phyloP scores from a whole-genome alignment of 2,888 invertebrate species.

The Xestia xanthographa region DNA sequence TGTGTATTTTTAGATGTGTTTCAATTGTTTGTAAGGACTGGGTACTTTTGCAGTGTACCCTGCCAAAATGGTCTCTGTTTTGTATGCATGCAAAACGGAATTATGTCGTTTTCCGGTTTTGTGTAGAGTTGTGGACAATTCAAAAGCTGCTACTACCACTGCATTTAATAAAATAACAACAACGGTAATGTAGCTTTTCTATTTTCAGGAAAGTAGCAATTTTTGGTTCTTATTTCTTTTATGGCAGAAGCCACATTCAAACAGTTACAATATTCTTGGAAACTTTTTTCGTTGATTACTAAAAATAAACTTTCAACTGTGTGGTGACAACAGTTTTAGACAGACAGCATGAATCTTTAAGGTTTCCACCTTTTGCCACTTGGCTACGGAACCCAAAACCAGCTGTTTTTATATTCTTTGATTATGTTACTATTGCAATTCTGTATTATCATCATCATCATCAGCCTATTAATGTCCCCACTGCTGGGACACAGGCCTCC shows the following conservation, averaged over 20 bases:
- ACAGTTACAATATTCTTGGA: neutral
- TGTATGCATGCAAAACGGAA: neutral
- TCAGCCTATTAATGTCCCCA: too few relatives aligned
- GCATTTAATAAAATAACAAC: conserved; percentile 2
- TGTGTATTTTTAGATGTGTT: neutral
- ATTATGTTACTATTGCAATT: neutral
- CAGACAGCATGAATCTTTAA: too few relatives aligned
- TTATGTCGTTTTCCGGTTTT: neutral
- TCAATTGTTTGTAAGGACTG: neutral
- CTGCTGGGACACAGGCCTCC: too few relatives aligned
- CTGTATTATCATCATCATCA: too few relatives aligned
- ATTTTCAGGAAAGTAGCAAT: neutral
- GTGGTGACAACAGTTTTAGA: neutral
- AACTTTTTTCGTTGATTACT: neutral
- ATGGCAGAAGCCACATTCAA: neutral
- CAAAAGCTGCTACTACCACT: neutral
- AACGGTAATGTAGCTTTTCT: neutral
- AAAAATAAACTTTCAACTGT: neutral
- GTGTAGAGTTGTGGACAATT: neutral
- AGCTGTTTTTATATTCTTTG: neutral
- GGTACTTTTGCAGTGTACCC: neutral
- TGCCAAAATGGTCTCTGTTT: neutral
- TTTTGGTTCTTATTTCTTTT: neutral
- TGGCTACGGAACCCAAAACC: neutral
- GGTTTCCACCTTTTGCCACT: neutral